Evolutionary conservation across 2,113 vertebrate species (phyloP).

Genomic region (Morone chrysops): DNA sequence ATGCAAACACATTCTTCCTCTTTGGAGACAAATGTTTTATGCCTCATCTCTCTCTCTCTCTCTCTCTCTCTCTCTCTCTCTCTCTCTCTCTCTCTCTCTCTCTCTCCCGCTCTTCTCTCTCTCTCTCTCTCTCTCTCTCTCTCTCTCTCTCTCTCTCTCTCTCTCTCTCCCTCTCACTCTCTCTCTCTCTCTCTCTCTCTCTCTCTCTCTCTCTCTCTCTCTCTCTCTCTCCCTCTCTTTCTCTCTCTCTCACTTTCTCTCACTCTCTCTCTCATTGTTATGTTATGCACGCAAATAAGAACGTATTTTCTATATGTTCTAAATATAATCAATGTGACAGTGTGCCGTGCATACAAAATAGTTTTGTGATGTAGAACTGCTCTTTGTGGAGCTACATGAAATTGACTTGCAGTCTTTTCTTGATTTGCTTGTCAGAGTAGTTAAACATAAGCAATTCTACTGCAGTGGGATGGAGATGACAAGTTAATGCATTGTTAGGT

Average conservation of each 20-base stretch:
- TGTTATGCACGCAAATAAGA: conserved; percentile 21
- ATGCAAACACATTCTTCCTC: conserved; percentile 38
- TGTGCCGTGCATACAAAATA: conserved; percentile 20
- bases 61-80: background rate
- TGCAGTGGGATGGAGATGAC: background rate
- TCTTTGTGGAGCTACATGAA: conserved; percentile 9
- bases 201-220: background rate
- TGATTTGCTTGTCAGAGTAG: conserved; percentile 22
- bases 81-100: conserved; percentile 13
- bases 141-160: conserved; percentile 6
- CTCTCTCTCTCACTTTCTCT: conserved; percentile 11
- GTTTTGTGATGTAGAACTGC: background rate
- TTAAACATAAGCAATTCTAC: background rate
- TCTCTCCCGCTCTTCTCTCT: too few relatives aligned
- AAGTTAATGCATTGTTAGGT: background rate
- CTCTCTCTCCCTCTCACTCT: conserved; percentile 8
- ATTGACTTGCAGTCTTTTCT: background rate
- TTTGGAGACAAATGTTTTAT: conserved; percentile 31
- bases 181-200: conserved; percentile 11
- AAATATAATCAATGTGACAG: conserved; percentile 28
- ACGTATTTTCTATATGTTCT: background rate
- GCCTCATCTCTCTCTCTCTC: background rate
- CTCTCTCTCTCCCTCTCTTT: background rate
- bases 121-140: conserved; percentile 9
- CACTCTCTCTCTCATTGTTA: conserved; percentile 4